phyloP scores from a whole-genome alignment of 2,888 invertebrate genomes.

The Digitonthophagus gazella region DNA sequence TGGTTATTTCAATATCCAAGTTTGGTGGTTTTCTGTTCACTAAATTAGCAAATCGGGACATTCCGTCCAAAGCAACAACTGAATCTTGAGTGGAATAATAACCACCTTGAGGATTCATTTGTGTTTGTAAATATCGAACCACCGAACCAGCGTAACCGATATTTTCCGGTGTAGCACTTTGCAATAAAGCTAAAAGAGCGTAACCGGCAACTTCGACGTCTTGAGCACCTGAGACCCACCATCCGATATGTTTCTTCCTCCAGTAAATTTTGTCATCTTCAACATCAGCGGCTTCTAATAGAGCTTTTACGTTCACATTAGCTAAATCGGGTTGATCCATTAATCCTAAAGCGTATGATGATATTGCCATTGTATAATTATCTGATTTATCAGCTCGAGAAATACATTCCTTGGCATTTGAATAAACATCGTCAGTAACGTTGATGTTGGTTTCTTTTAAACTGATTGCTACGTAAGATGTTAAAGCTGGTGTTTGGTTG shows the following conservation, averaged over 20 bases:
- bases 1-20: slow-evolving; percentile 50
- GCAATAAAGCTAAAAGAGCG: slow-evolving; percentile 59
- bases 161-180: slow-evolving; percentile 54
- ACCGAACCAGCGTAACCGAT: slow-evolving; percentile 60
- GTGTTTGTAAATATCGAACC: slow-evolving; percentile 70
- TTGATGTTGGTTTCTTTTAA: slow-evolving; percentile 60
- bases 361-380: slow-evolving; percentile 55
- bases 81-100: slow-evolving; percentile 75
- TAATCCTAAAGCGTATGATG: slow-evolving; percentile 55
- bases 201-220: slow-evolving; percentile 71
- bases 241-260: not conserved
- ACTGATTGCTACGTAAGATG: slow-evolving; percentile 68
- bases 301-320: slow-evolving; percentile 46
- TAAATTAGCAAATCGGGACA: slow-evolving; percentile 56
- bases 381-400: slow-evolving; percentile 48
- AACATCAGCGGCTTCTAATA: slow-evolving; percentile 50
- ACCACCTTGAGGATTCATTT: slow-evolving; percentile 67
- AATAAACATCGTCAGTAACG: slow-evolving; percentile 53
- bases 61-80: slow-evolving; percentile 60
- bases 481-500: slow-evolving; percentile 60
- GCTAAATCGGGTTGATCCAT: slow-evolving; percentile 52
- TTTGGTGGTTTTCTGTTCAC: slow-evolving; percentile 51
- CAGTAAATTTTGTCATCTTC: slow-evolving; percentile 42
- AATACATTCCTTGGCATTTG: slow-evolving; percentile 62
- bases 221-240: slow-evolving; percentile 52